phyloP scores from a whole-genome alignment of 2,797 vertebrate species.

The Cichlasoma orientale region DNA sequence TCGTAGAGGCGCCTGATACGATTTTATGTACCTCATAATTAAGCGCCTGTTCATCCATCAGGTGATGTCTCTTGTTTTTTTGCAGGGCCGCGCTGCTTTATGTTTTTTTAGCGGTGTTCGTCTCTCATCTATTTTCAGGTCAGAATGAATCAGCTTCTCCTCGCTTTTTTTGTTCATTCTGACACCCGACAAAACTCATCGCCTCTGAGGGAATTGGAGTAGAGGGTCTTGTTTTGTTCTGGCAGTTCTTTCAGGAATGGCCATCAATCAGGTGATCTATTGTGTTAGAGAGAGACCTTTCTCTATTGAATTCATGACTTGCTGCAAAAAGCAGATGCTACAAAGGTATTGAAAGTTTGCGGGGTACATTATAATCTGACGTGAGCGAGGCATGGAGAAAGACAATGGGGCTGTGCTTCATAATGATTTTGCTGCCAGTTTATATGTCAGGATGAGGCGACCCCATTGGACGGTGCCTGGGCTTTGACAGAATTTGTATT shows the following conservation, averaged over 20 bases:
- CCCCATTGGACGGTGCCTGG: conserved; percentile 21
- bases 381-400: conserved; percentile 35
- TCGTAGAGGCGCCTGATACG: conserved; percentile 35
- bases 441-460: conserved; percentile 51
- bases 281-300: conserved; percentile 79
- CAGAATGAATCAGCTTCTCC: conserved; percentile 75
- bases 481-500: conserved; percentile 41
- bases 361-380: conserved; percentile 71
- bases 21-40: conserved; percentile 62
- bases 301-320: conserved; percentile 78
- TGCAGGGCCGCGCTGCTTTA: conserved; percentile 26
- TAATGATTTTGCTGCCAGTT: conserved; percentile 60
- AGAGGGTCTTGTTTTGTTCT: conserved; percentile 83
- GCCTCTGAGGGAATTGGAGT: conserved; percentile 83
- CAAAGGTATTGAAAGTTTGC: conserved; percentile 80
- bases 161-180: conserved; percentile 76
- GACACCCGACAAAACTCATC: conserved; percentile 84
- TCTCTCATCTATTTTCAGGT: conserved; percentile 72
- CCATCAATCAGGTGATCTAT: conserved; percentile 83
- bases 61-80: conserved; percentile 55
- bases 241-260: conserved; percentile 79
- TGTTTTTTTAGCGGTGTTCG: conserved; percentile 50
- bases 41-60: conserved; percentile 54
- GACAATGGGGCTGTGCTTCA: conserved; percentile 38
- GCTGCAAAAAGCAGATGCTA: conserved; percentile 75